phyloP scores from a whole-genome alignment of 2,797 vertebrate genomes.

The Atherinosoma microstoma region DNA sequence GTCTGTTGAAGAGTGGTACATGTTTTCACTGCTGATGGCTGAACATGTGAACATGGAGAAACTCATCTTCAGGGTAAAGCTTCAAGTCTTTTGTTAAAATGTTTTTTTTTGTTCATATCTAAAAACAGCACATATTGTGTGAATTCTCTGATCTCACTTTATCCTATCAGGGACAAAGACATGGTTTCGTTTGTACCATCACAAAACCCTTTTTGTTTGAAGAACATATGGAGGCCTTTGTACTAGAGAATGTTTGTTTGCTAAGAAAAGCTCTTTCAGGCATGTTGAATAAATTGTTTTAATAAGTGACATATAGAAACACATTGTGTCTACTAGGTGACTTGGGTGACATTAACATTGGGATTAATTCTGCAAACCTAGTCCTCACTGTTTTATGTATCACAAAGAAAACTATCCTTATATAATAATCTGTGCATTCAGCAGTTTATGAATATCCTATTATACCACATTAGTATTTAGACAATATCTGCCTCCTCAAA shows the following conservation, averaged over 20 bases:
- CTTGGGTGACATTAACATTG: too few species aligned
- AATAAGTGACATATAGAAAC: neutral
- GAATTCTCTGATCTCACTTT: constrained; percentile 10
- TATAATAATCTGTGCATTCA: neutral
- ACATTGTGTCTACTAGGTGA: too few species aligned
- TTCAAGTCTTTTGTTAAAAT: constrained; percentile 9
- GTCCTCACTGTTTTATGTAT: too few species aligned
- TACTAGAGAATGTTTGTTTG: constrained; percentile 26
- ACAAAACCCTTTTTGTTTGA: constrained; percentile 19
- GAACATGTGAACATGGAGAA: constrained; percentile 86
- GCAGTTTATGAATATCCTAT: too few species aligned
- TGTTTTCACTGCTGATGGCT: constrained; percentile 83
- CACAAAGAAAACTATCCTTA: too few species aligned
- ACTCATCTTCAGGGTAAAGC: constrained; percentile 88
- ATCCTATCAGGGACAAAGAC: constrained; percentile 11
- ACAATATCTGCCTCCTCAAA: too few species aligned
- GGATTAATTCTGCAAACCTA: too few species aligned
- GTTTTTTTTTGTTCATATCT: neutral
- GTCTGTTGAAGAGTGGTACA: constrained; percentile 78
- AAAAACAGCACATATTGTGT: constrained; percentile 1
- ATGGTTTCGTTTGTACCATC: neutral
- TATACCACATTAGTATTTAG: too few species aligned
- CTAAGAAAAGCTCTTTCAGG: neutral
- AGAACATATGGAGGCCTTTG: constrained; percentile 17
- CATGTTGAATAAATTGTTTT: neutral